Evolutionary conservation across 1,140 invertebrate genomes (phyloP).

Genomic region (Listronotus bonariensis): DNA sequence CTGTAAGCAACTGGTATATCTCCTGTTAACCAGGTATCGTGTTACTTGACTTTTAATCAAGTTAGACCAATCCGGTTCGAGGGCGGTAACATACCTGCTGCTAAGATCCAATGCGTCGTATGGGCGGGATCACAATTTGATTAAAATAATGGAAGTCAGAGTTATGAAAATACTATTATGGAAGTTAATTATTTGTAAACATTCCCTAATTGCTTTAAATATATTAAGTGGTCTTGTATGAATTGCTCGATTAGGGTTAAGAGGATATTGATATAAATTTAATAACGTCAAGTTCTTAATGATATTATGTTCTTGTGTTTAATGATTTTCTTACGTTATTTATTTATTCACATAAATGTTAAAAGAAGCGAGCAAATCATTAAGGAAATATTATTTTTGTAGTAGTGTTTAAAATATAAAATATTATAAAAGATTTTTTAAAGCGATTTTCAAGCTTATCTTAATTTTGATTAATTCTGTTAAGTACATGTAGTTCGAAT

Average conservation of each 20-base stretch:
- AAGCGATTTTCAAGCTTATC: too few relatives aligned
- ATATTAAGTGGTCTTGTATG: constrained; percentile 34
- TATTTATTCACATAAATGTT: not conserved
- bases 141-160: constrained; percentile 54
- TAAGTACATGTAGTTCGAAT: too few relatives aligned
- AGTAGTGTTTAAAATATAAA: too few relatives aligned
- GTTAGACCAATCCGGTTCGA: constrained; percentile 27
- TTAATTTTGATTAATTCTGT: too few relatives aligned
- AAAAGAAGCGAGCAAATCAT: too few relatives aligned
- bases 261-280: constrained; percentile 39
- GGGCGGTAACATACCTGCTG: constrained; percentile 6
- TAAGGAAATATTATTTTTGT: too few relatives aligned
- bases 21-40: constrained; percentile 33
- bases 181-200: constrained; percentile 54
- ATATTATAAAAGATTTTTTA: too few relatives aligned
- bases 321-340: constrained; percentile 1
- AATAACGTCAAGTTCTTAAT: constrained; percentile 30
- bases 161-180: constrained; percentile 53
- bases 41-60: constrained; percentile 39
- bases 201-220: constrained; percentile 45
- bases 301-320: not conserved
- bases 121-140: constrained; percentile 39
- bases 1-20: constrained; percentile 48
- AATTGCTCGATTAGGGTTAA: constrained; percentile 33
- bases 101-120: constrained; percentile 35